phyloP scores from a whole-genome alignment of 2,888 invertebrate genomes.

The Calameuta pallipes region DNA sequence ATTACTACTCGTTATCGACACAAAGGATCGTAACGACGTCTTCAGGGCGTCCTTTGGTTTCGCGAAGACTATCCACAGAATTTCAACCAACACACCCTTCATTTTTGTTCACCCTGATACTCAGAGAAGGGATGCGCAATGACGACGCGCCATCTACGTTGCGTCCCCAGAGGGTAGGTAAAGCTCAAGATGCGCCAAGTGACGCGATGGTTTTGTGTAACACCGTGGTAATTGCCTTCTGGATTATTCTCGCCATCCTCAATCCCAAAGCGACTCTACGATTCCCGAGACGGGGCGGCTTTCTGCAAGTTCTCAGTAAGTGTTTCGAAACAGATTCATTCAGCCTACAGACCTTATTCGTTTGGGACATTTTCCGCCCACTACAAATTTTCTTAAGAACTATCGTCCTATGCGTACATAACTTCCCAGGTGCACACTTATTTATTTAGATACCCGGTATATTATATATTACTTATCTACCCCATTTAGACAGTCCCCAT shows the following conservation, averaged over 20 bases:
- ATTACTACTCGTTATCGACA: not conserved
- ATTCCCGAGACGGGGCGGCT: not conserved
- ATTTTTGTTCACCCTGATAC: not conserved
- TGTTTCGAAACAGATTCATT: not conserved
- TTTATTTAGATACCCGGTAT: too few species aligned
- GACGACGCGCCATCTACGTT: not conserved
- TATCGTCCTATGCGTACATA: too few species aligned
- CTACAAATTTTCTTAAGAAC: not conserved
- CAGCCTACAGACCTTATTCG: not conserved
- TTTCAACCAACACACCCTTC: not conserved
- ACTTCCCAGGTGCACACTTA: too few species aligned
- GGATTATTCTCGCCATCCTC: constrained; percentile 27
- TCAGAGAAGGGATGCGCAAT: not conserved
- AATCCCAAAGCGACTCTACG: constrained; percentile 14
- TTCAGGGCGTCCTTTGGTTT: not conserved
- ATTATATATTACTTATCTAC: too few species aligned
- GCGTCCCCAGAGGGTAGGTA: not conserved
- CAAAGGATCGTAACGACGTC: too few species aligned
- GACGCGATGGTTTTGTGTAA: constrained; percentile 18
- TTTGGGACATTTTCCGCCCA: not conserved
- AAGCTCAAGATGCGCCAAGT: not conserved
- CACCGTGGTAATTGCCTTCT: constrained; percentile 29
- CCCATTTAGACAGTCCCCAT: too few species aligned
- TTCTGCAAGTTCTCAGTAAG: not conserved
- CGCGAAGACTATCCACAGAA: not conserved